Percentiles rank a stretch among this genome's conserved stretches.
Conservation (phyloP, 1,140 invertebrate species). For the Frieseomelitta varia region DNA sequence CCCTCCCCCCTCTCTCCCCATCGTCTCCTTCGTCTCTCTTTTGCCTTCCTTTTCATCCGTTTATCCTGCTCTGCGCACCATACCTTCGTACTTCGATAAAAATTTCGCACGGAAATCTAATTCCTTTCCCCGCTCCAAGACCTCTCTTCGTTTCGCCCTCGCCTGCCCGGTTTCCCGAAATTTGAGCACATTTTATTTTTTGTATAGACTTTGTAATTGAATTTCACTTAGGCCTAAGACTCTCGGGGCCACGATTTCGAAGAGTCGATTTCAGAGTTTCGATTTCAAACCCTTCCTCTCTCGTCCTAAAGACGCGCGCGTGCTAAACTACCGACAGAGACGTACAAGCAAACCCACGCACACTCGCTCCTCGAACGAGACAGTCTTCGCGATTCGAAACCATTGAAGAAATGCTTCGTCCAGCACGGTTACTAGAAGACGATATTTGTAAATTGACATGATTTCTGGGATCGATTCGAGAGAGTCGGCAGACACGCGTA, state of each 20-base stretch:
- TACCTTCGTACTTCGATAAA: not conserved
- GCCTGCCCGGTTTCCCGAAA: constrained; percentile 37
- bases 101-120: too few species aligned
- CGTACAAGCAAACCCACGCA: constrained; percentile 13
- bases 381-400: not conserved
- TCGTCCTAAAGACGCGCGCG: not conserved
- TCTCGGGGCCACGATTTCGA: constrained; percentile 27
- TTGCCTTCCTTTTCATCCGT: not conserved
- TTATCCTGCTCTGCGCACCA: constrained; percentile 16
- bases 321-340: constrained; percentile 6
- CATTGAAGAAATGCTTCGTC: not conserved
- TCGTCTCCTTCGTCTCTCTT: not conserved
- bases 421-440: not conserved
- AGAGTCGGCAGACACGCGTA: not conserved
- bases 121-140: not conserved
- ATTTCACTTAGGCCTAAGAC: constrained; percentile 70
- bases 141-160: not conserved
- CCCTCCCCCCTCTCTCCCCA: constrained; percentile 2
- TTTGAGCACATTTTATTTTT: constrained; percentile 63
- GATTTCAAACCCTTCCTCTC: not conserved
- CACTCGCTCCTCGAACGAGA: not conserved
- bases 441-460: constrained; percentile 27
- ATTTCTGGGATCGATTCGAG: not conserved
- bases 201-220: constrained; percentile 61
- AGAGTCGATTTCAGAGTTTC: not conserved